Evolutionary conservation across 2,113 vertebrate genomes (phyloP).

Genomic region (Alethe castanea): DNA sequence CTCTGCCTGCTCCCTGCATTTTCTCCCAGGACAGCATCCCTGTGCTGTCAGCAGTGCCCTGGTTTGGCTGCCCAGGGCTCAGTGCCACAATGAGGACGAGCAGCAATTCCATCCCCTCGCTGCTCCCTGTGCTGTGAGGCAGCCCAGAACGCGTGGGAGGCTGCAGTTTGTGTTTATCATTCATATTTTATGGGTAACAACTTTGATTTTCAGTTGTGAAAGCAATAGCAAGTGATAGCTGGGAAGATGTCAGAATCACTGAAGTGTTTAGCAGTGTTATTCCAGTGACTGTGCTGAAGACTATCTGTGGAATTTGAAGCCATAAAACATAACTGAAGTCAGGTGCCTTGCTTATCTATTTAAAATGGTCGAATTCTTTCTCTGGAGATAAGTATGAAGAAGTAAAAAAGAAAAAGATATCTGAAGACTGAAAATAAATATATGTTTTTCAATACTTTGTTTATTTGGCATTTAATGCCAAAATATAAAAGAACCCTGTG

Average conservation of each 20-base stretch:
- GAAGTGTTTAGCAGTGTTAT: constrained; percentile 56
- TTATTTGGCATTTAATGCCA: neutral
- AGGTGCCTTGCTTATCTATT: neutral
- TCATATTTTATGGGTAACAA: constrained; percentile 45
- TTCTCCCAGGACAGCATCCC: neutral
- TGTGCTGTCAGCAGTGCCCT: neutral
- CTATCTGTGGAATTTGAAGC: constrained; percentile 7
- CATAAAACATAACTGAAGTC: neutral
- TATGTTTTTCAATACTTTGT: neutral
- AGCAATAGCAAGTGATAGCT: constrained; percentile 40
- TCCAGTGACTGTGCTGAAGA: neutral
- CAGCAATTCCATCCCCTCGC: neutral
- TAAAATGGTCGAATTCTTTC: neutral
- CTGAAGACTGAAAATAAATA: neutral
- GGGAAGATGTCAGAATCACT: constrained; percentile 56
- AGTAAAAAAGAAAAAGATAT: neutral
- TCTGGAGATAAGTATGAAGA: neutral
- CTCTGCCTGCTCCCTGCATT: neutral
- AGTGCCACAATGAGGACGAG: neutral
- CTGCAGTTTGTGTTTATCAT: constrained; percentile 10
- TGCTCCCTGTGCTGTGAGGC: neutral
- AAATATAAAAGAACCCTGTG: neutral
- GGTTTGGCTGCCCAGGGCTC: neutral
- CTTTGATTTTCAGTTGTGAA: constrained; percentile 34
- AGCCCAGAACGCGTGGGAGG: neutral